phyloP scores from a whole-genome alignment of 2,113 vertebrate species.

The Gavia stellata region DNA sequence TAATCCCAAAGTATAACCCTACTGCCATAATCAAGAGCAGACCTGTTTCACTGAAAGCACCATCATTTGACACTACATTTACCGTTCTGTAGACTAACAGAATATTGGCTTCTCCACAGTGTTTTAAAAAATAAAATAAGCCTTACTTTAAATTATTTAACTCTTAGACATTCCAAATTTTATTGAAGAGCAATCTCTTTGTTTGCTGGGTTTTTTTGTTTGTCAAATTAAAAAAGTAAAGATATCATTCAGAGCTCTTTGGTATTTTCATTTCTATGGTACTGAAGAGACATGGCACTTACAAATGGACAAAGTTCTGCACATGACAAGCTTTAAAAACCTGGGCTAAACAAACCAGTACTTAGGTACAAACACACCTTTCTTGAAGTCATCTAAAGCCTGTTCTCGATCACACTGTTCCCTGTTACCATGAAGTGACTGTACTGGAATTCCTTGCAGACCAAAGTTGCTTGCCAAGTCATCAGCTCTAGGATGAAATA shows the following conservation, averaged over 20 bases:
- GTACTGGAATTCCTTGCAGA: constrained; percentile 85
- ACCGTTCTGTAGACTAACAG: background rate
- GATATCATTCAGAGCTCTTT: background rate
- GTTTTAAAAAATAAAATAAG: background rate
- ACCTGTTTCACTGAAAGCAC: background rate
- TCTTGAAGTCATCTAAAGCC: constrained; percentile 90
- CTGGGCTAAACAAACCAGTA: background rate
- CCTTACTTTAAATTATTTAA: background rate
- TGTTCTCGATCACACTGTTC: constrained; percentile 92
- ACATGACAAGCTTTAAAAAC: background rate
- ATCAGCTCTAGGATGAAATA: constrained; percentile 78
- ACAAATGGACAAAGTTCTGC: background rate
- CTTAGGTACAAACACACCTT: constrained; percentile 64
- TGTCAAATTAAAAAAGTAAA: background rate
- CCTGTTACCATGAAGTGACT: constrained; percentile 88
- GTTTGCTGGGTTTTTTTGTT: background rate
- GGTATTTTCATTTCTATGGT: background rate
- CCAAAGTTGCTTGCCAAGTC: constrained; percentile 90
- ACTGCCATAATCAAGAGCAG: background rate
- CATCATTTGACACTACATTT: background rate
- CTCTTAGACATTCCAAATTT: background rate
- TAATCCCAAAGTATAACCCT: background rate
- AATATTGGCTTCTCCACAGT: background rate
- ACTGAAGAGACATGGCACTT: background rate
- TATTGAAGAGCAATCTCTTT: background rate